Evolutionary conservation across 2,113 vertebrate species (phyloP).

Genomic region (Carettochelys insculpta): DNA sequence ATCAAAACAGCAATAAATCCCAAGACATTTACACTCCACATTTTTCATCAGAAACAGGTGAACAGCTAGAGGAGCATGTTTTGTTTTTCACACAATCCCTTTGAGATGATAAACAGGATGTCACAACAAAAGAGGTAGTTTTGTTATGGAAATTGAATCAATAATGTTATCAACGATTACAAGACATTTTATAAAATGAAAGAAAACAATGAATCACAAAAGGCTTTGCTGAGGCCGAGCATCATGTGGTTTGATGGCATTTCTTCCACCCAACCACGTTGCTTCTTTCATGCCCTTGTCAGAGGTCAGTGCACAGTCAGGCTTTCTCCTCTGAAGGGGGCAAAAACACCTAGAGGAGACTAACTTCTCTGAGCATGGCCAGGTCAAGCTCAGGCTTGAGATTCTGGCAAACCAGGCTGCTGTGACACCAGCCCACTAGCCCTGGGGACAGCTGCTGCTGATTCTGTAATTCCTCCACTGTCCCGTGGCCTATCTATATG

Average conservation of each 20-base stretch:
- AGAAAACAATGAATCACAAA: slow-evolving; percentile 76
- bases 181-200: slow-evolving; percentile 79
- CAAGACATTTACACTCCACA: slow-evolving; percentile 34
- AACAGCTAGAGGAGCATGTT: slow-evolving; percentile 72
- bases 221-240: slow-evolving; percentile 70
- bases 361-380: neutral
- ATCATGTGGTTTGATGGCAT: slow-evolving; percentile 61
- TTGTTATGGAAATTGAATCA: slow-evolving; percentile 87
- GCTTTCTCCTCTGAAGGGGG: neutral
- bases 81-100: slow-evolving; percentile 78
- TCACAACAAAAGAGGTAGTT: slow-evolving; percentile 93
- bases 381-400: neutral
- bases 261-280: slow-evolving; percentile 36
- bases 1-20: slow-evolving; percentile 36
- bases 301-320: slow-evolving; percentile 1
- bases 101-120: slow-evolving; percentile 82
- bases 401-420: neutral
- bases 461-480: neutral
- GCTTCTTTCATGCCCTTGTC: slow-evolving; percentile 58
- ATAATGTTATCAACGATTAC: slow-evolving; percentile 81
- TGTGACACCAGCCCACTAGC: neutral
- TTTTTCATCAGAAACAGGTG: slow-evolving; percentile 30
- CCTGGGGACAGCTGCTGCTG: neutral
- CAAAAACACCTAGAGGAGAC: neutral
- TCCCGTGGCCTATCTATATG: neutral